These are phyloP conservation scores for Struthio camelus DNA, from an alignment of 2,113 vertebrate species.

Conservation along the genomic window DNA sequence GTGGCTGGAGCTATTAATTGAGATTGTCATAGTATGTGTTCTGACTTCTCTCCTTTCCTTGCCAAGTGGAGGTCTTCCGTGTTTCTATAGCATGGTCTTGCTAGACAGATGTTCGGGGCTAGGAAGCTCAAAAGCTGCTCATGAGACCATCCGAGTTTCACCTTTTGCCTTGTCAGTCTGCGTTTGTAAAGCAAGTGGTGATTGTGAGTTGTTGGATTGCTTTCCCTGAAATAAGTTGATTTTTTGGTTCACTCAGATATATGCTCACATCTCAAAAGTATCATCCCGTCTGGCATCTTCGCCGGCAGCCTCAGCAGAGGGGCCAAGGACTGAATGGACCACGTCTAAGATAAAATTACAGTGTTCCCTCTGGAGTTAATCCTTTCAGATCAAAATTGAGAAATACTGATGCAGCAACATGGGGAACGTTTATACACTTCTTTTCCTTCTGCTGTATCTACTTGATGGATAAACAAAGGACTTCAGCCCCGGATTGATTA, in stretches of 20 bases:
- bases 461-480: neutral
- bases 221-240: conserved; percentile 26
- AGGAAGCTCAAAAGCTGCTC: neutral
- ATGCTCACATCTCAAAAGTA: neutral
- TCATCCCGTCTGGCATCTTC: neutral
- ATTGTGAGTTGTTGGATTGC: conserved; percentile 26
- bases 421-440: neutral
- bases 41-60: neutral
- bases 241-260: neutral
- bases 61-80: neutral
- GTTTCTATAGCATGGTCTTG: neutral
- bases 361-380: conserved; percentile 6
- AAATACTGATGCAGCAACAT: neutral
- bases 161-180: conserved; percentile 25
- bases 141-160: neutral
- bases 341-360: neutral
- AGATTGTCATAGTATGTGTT: neutral
- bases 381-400: conserved; percentile 6
- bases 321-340: neutral
- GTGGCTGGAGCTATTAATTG: neutral
- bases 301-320: conserved; percentile 8
- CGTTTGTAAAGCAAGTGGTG: neutral
- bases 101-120: neutral
- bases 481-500: neutral
- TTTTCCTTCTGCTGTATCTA: neutral